Evolutionary conservation across 2,888 invertebrate species (phyloP).

Genomic region (Tortrix viridana): DNA sequence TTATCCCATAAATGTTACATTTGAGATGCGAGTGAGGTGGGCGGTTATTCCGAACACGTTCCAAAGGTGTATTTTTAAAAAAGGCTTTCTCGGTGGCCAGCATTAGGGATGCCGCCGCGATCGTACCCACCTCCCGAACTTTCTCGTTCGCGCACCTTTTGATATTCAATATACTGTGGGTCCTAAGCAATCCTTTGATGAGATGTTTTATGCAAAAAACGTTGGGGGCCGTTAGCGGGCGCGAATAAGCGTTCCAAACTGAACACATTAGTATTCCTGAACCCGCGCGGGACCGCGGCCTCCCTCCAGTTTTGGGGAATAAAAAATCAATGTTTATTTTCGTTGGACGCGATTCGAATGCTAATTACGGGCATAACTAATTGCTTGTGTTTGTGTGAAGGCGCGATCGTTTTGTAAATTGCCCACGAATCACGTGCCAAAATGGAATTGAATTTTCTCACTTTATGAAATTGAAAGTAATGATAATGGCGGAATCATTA

Average conservation of each 20-base stretch:
- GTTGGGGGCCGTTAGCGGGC: constrained; percentile 78
- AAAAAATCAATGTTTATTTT: constrained; percentile 84
- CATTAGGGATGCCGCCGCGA: constrained; percentile 73
- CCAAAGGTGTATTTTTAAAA: constrained; percentile 81
- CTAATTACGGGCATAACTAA: constrained; percentile 78
- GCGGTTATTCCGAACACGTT: constrained; percentile 78
- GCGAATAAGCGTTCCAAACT: constrained; percentile 82
- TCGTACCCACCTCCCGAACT: constrained; percentile 68
- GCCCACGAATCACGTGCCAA: constrained; percentile 48
- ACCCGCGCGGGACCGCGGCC: constrained; percentile 64
- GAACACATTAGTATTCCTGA: constrained; percentile 82
- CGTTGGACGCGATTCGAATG: constrained; percentile 77
- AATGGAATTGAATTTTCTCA: constrained; percentile 53
- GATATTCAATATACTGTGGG: constrained; percentile 83
- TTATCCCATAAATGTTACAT: constrained; percentile 52
- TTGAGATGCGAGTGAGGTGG: constrained; percentile 51
- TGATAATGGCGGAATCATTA: constrained; percentile 14
- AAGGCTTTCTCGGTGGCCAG: constrained; percentile 74
- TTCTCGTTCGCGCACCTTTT: constrained; percentile 79
- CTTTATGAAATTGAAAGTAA: constrained; percentile 38
- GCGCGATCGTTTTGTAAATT: constrained; percentile 61
- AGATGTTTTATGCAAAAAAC: constrained; percentile 85
- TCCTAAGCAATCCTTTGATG: constrained; percentile 83
- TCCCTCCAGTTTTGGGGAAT: constrained; percentile 76
- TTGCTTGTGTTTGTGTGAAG: constrained; percentile 74